These are phyloP conservation scores for Rhodinocichla rosea DNA, from an alignment of 2,113 vertebrate species.

Conservation along the genomic window DNA sequence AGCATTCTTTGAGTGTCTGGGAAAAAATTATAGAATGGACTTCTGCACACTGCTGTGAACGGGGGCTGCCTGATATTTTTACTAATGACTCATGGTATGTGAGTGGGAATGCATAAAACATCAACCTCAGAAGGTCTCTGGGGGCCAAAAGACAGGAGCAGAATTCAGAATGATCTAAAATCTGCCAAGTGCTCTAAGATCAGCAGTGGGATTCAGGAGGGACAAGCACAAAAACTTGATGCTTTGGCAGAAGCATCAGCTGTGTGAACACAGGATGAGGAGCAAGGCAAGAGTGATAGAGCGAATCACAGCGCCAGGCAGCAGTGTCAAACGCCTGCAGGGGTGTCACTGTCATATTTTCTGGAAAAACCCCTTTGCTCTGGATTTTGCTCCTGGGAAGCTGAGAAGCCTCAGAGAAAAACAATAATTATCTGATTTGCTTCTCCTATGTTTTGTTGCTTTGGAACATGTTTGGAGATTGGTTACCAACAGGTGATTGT, in stretches of 20 bases:
- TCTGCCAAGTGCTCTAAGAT: neutral
- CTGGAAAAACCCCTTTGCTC: too few species aligned
- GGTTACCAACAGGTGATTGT: too few species aligned
- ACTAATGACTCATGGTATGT: conserved; percentile 19
- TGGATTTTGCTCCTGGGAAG: too few species aligned
- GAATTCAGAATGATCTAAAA: conserved; percentile 43
- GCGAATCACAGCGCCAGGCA: neutral
- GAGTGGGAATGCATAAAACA: conserved; percentile 36
- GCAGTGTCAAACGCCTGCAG: accelerated
- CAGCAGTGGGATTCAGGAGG: neutral
- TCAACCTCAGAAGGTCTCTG: neutral
- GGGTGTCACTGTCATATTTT: too few species aligned
- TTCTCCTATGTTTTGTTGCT: too few species aligned
- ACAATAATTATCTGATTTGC: too few species aligned
- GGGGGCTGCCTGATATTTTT: conserved; percentile 9
- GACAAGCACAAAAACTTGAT: neutral
- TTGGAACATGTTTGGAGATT: too few species aligned
- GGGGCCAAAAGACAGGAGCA: neutral
- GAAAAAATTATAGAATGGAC: neutral
- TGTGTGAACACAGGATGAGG: neutral
- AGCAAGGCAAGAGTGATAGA: neutral
- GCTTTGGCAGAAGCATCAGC: neutral
- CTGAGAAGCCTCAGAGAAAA: too few species aligned
- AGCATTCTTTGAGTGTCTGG: neutral
- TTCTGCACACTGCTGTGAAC: neutral